A percentile compares a stretch with the other conserved stretches of the same genome.
These are phyloP conservation scores for Ceyx margarethae DNA, from an alignment of 2,113 vertebrate genomes.

Conservation along the genomic window DNA sequence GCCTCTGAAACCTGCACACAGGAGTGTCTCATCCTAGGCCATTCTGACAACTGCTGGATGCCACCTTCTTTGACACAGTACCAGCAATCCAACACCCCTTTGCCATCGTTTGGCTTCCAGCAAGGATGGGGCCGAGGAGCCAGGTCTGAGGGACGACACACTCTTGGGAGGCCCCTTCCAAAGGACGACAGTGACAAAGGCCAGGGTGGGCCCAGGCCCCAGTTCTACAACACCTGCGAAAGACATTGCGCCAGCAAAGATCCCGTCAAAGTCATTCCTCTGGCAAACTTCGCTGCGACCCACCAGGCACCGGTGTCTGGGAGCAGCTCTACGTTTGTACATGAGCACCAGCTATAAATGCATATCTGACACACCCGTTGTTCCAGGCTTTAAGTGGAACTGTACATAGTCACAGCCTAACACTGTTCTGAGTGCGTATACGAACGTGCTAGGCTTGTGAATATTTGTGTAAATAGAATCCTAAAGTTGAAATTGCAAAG, in stretches of 20 bases:
- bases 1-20: slow-evolving; percentile 96
- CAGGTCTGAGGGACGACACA: slow-evolving; percentile 82
- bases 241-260: slow-evolving; percentile 87
- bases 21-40: slow-evolving; percentile 95
- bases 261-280: slow-evolving; percentile 88
- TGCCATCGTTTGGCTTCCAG: slow-evolving; percentile 84
- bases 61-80: slow-evolving; percentile 86
- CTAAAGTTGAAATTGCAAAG: not conserved
- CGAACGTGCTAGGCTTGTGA: slow-evolving; percentile 44
- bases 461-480: slow-evolving; percentile 71
- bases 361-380: not conserved
- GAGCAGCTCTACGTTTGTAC: slow-evolving; percentile 73
- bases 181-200: slow-evolving; percentile 85
- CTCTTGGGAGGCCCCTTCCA: slow-evolving; percentile 84
- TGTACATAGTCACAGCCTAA: slow-evolving; percentile 50
- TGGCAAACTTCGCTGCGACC: slow-evolving; percentile 84
- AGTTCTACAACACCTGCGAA: slow-evolving; percentile 91
- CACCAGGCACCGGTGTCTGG: slow-evolving; percentile 72
- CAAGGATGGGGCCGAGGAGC: slow-evolving; percentile 80
- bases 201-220: slow-evolving; percentile 76
- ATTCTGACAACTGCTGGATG: slow-evolving; percentile 99
- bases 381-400: slow-evolving; percentile 51
- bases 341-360: slow-evolving; percentile 89
- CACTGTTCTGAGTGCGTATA: not conserved
- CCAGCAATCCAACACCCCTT: slow-evolving; percentile 73